Evolutionary conservation across 1,140 invertebrate genomes (phyloP), one percentile per base, ranked within the genome.

Genomic region (Brachystomella parvula): DNA sequence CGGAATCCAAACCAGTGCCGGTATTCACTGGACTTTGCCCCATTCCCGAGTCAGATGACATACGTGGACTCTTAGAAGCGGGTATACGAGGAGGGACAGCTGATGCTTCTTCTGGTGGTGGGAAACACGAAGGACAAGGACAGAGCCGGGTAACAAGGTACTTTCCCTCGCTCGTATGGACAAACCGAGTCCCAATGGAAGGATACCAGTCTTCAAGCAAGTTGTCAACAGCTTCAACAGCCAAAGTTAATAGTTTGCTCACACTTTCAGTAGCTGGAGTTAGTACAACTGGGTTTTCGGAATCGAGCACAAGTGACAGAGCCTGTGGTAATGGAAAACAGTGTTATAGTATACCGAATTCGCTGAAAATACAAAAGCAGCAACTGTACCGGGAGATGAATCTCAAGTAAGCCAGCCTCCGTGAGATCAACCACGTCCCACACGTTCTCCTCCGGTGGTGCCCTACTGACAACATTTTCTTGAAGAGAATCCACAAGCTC

Each of bases 121-220:
- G 69, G 63, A 94, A 78, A 77, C 95, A 98, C 6, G 85, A 82
- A 0, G 91, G 88, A 78, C 96, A 99, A 0, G 94, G 91, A 53
- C 98, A 88, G 24, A 98, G 75, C n/a, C 96, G 81, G 0, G 93
- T 98, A 12, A 99, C 91, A 29, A 99, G 79, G 76, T 96, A 90
- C 70, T 91, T 87, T 0, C 96, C 96, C 77, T 96, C 94, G 0
- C 93, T 95, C 0, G 94, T 98, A 76, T 99, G 96, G 1, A 95
- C 92, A 79, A 99, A 99, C 49, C 96, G 83, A 1, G 95, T 98
- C 3, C 96, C 89, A 53, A 95, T 80, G 0, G 92, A 92, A 0
- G 94, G 94, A 80, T 96, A 98, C 96, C 96, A 99, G 78, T 99
- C 96, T 78, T 99, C 96, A 0, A 99, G 78, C 28, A 99, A 78